Percentiles rank a stretch among this genome's conserved stretches.
Evolutionary conservation across 2,113 vertebrate species (phyloP).

Genomic region (Epinephelus moara): DNA sequence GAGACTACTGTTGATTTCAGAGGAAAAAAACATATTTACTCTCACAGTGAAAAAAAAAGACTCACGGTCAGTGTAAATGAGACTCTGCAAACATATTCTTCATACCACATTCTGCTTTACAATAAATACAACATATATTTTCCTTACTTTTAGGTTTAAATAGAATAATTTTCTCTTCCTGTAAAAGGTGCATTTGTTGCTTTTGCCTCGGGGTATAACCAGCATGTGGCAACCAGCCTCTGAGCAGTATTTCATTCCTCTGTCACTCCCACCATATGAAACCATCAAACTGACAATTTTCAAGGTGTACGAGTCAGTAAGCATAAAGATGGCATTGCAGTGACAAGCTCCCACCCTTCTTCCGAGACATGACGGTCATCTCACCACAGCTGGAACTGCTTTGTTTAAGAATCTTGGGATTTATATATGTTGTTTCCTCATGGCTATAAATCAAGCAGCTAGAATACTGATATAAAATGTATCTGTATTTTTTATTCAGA

Average conservation of each 20-base stretch:
- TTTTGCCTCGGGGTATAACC: neutral
- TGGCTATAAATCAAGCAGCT: neutral
- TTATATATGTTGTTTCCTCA: neutral
- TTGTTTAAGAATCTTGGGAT: conserved; percentile 1
- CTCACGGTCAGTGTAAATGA: neutral
- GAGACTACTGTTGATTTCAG: neutral
- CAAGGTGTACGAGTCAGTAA: conserved; percentile 28
- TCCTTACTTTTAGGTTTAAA: neutral
- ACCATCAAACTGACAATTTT: conserved; percentile 40
- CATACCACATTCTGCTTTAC: neutral
- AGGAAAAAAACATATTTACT: neutral
- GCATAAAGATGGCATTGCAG: conserved; percentile 10
- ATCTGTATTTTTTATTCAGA: neutral
- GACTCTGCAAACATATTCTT: neutral
- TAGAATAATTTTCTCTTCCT: neutral
- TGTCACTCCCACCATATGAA: conserved; percentile 41
- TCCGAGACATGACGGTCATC: neutral
- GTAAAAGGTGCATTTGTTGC: neutral
- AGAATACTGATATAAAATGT: neutral
- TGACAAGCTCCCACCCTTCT: conserved; percentile 19
- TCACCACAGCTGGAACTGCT: neutral
- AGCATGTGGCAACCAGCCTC: neutral
- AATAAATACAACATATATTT: neutral
- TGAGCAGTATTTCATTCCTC: conserved; percentile 17
- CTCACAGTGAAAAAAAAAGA: neutral